A percentile compares a stretch with the other conserved stretches of the same genome.
These are phyloP conservation scores for Limosa lapponica DNA, from an alignment of 2,797 vertebrate genomes.

Conservation along the genomic window DNA sequence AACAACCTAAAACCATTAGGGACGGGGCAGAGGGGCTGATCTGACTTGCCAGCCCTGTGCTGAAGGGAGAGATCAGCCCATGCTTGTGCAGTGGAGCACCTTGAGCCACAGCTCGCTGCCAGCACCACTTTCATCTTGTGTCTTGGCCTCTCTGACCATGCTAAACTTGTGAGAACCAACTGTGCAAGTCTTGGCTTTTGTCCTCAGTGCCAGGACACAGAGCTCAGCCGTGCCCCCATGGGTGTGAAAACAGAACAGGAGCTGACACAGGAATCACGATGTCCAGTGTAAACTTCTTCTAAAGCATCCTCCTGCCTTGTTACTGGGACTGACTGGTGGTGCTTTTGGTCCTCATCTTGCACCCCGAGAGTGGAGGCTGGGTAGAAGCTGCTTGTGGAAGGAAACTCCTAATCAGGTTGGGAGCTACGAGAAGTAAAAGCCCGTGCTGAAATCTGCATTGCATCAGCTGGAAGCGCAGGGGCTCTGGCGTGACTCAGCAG, in stretches of 20 bases:
- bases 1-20: background rate
- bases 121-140: background rate
- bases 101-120: background rate
- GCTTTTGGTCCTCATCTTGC: fast-evolving
- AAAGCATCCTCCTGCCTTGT: background rate
- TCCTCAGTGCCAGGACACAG: background rate
- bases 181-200: background rate
- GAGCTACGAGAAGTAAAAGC: background rate
- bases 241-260: background rate
- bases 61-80: background rate
- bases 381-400: background rate
- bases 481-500: background rate
- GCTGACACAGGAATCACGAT: fast-evolving
- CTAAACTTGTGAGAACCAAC: background rate
- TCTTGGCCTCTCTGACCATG: background rate
- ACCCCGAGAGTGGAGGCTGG: fast-evolving
- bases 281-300: background rate
- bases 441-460: fast-evolving
- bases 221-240: background rate
- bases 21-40: background rate
- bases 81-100: background rate
- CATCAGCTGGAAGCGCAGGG: background rate
- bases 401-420: background rate
- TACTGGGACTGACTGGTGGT: background rate
- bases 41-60: background rate